Evolutionary conservation across 2,797 vertebrate genomes (phyloP).

Genomic region (Oreonectes daqikongensis): DNA sequence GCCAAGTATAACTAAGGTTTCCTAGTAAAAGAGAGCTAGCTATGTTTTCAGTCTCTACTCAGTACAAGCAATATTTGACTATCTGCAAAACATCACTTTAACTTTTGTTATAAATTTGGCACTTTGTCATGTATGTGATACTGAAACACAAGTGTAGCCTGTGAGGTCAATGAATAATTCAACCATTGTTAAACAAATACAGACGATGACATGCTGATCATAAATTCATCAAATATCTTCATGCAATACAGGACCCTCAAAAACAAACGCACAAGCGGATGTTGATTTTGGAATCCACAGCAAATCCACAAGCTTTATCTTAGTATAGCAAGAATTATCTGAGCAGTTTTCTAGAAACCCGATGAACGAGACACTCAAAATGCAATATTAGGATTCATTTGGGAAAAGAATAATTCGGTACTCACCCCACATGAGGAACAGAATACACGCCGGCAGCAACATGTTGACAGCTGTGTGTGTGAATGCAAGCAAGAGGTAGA

Average conservation of each 20-base stretch:
- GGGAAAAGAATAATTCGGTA: constrained; percentile 38
- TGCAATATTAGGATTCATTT: not conserved
- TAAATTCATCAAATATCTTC: not conserved
- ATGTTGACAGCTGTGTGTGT: constrained; percentile 64
- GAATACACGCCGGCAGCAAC: constrained; percentile 62
- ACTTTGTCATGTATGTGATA: not conserved
- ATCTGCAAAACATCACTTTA: not conserved
- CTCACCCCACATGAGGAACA: constrained; percentile 73
- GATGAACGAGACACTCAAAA: not conserved
- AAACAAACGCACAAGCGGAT: not conserved
- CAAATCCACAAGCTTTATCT: not conserved
- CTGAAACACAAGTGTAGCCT: not conserved
- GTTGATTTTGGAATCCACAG: not conserved
- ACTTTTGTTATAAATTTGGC: not conserved
- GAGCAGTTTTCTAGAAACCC: not conserved
- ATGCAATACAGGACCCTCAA: not conserved
- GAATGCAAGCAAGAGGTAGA: constrained; percentile 28
- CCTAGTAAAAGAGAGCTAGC: not conserved
- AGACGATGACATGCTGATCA: not conserved
- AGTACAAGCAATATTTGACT: too few relatives aligned
- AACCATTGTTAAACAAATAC: not conserved
- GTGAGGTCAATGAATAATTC: constrained; percentile 24
- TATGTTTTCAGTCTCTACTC: not conserved
- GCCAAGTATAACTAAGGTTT: not conserved
- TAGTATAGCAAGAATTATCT: not conserved